Evolutionary conservation across 2,113 vertebrate genomes (phyloP).

Genomic region (Ictalurus furcatus): DNA sequence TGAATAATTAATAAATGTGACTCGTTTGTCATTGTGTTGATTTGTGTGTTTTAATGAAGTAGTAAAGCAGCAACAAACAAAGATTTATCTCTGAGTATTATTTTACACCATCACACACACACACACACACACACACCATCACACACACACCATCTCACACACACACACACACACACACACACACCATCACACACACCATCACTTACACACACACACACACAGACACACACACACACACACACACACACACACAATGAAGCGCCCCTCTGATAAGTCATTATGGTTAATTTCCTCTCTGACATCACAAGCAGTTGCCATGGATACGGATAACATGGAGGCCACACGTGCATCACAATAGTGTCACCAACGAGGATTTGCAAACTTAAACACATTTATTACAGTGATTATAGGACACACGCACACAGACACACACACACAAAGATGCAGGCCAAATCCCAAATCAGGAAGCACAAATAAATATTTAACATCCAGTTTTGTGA

Average conservation of each 20-base stretch:
- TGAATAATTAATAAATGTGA: neutral
- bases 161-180: constrained; percentile 3
- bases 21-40: neutral
- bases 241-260: neutral
- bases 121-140: constrained; percentile 3
- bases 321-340: neutral
- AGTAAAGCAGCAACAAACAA: neutral
- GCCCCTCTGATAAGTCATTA: neutral
- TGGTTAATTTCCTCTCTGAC: neutral
- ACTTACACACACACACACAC: neutral
- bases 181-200: neutral
- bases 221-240: constrained; percentile 9
- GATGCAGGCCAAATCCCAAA: neutral
- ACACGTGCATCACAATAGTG: neutral
- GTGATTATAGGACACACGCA: neutral
- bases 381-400: constrained; percentile 6
- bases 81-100: neutral
- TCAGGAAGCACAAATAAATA: neutral
- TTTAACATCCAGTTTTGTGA: neutral
- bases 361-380: neutral
- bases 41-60: constrained; percentile 5
- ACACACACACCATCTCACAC: neutral
- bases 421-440: neutral
- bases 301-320: constrained; percentile 3
- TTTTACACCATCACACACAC: neutral